A percentile compares a stretch with the other conserved stretches of the same genome.
phyloP scores from a whole-genome alignment of 2,888 invertebrate genomes.

The Apamea monoglypha region DNA sequence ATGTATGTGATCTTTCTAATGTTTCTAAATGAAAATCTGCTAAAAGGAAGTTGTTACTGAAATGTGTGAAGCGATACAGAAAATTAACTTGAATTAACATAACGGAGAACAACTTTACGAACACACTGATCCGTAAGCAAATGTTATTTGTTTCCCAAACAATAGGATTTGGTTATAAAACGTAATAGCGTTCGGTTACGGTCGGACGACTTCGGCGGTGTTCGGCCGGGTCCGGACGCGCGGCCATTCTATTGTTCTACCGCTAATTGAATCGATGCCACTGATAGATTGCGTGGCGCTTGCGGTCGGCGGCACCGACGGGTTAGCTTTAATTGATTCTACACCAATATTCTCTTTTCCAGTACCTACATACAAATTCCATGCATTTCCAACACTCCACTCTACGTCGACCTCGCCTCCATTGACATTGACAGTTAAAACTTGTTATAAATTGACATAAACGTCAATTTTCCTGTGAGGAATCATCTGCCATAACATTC shows the following conservation, averaged over 20 bases:
- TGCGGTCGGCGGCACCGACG: constrained; percentile 44
- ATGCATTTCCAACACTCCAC: background rate
- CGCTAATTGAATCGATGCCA: constrained; percentile 89
- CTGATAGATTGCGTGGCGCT: constrained; percentile 81
- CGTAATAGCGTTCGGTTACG: constrained; percentile 62
- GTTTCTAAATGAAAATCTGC: background rate
- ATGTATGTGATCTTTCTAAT: background rate
- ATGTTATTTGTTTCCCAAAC: constrained; percentile 61
- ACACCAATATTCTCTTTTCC: background rate
- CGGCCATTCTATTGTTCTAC: constrained; percentile 83
- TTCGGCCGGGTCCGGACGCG: constrained; percentile 51
- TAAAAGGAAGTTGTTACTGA: constrained; percentile 6
- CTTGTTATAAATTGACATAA: background rate
- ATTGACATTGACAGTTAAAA: background rate
- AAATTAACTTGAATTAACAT: constrained; percentile 51
- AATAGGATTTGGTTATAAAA: constrained; percentile 68
- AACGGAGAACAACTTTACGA: constrained; percentile 46
- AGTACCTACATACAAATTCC: background rate
- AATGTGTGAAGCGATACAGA: constrained; percentile 47
- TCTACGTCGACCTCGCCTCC: background rate
- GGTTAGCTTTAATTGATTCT: constrained; percentile 20
- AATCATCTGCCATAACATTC: background rate
- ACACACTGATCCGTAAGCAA: constrained; percentile 49
- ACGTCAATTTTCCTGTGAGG: no score
- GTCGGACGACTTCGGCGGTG: constrained; percentile 48